These are phyloP conservation scores for Nasonia giraulti DNA, from an alignment of 1,140 invertebrate species.

Conservation along the genomic window DNA sequence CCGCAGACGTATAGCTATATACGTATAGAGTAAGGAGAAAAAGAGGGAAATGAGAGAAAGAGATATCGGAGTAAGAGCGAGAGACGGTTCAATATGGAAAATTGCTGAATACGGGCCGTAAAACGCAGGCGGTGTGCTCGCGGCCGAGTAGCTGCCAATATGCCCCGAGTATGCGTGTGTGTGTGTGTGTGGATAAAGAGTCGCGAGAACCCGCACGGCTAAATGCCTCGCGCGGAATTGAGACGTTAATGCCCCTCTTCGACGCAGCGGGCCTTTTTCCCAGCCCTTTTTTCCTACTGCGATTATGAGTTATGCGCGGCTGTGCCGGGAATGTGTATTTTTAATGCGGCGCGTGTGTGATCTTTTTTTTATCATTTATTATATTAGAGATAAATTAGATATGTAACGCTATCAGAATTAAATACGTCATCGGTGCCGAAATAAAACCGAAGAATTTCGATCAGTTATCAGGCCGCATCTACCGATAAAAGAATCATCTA, in stretches of 20 bases:
- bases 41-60: slow-evolving; percentile 41
- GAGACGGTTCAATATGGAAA: slow-evolving; percentile 51
- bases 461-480: too few relatives aligned
- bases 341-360: neutral
- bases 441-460: too few relatives aligned
- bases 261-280: neutral
- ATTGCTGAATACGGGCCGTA: slow-evolving; percentile 51
- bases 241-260: slow-evolving; percentile 39
- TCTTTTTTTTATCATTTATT: too few relatives aligned
- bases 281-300: neutral
- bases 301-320: neutral
- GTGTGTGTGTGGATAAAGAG: neutral
- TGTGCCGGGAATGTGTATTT: neutral
- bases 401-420: too few relatives aligned
- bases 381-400: too few relatives aligned
- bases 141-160: slow-evolving; percentile 14
- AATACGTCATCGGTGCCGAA: too few relatives aligned
- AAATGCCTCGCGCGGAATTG: slow-evolving; percentile 27
- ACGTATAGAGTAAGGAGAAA: slow-evolving; percentile 41
- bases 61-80: slow-evolving; percentile 5
- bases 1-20: neutral
- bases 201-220: neutral
- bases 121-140: slow-evolving; percentile 47
- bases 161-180: neutral
- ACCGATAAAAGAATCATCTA: too few relatives aligned